phyloP scores from a whole-genome alignment of 2,797 vertebrate genomes.

The Odontamblyopus rebecca region DNA sequence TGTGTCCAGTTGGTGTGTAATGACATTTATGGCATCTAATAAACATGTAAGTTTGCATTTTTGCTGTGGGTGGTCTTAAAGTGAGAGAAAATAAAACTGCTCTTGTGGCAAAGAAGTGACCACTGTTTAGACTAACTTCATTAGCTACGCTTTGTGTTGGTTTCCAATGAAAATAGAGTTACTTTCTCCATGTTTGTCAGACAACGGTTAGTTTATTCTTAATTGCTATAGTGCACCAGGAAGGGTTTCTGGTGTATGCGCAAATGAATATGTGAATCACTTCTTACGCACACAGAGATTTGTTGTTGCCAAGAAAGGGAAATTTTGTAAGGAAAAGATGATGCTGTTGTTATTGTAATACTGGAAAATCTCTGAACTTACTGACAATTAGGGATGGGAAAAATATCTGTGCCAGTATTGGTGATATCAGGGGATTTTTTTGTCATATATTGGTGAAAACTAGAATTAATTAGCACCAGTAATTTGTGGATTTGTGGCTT shows the following conservation, averaged over 20 bases:
- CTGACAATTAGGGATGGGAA: background rate
- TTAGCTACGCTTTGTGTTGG: background rate
- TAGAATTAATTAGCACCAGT: too few relatives aligned
- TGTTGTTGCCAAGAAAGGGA: background rate
- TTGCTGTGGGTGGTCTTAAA: slow-evolving; percentile 2
- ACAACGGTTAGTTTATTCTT: background rate
- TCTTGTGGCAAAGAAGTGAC: background rate
- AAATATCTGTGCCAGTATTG: background rate
- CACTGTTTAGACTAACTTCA: background rate
- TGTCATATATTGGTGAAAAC: too few relatives aligned
- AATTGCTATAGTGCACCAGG: background rate
- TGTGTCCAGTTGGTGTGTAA: slow-evolving; percentile 2
- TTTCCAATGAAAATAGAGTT: background rate
- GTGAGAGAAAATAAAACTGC: background rate
- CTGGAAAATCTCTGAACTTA: background rate
- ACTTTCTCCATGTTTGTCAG: background rate
- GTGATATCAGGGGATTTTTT: background rate
- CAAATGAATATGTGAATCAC: background rate
- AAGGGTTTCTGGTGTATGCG: background rate
- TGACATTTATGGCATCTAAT: background rate
- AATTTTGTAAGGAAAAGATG: background rate
- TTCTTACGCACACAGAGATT: background rate
- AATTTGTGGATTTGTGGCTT: too few relatives aligned
- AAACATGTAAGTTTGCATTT: background rate
- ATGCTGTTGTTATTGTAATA: background rate